Evolutionary conservation across 2,888 invertebrate genomes (phyloP).

Genomic region (Anarsia innoxiella): DNA sequence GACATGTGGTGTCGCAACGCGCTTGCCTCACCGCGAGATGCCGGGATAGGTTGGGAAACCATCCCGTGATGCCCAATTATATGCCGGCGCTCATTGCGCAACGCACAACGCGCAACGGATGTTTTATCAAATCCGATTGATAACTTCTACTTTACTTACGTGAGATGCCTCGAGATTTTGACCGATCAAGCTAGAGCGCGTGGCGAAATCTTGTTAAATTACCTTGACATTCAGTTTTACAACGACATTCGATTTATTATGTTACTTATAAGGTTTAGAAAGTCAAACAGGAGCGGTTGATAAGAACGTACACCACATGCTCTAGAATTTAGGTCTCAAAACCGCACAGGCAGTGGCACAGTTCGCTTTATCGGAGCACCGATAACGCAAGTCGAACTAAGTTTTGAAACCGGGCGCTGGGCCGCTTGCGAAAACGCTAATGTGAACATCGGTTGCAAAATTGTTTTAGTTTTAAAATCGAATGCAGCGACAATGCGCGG

Average conservation of each 20-base stretch:
- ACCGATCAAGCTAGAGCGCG: conserved; percentile 9
- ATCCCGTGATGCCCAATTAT: conserved; percentile 69
- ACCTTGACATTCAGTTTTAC: conserved; percentile 16
- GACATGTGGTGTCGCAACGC: conserved; percentile 66
- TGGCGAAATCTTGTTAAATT: conserved; percentile 18
- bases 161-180: conserved; percentile 18
- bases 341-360: conserved; percentile 57
- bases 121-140: conserved; percentile 50
- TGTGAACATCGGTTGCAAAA: conserved; percentile 75
- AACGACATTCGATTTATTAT: too few relatives aligned
- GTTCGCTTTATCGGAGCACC: conserved; percentile 66
- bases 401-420: conserved; percentile 71
- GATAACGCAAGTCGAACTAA: conserved; percentile 70
- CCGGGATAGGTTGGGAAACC: conserved; percentile 73
- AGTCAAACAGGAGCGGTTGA: too few relatives aligned
- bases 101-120: conserved; percentile 39
- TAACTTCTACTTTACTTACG: conserved; percentile 30
- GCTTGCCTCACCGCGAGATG: conserved; percentile 62
- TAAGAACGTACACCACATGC: conserved; percentile 14
- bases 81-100: conserved; percentile 56
- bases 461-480: conserved; percentile 71
- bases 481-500: conserved; percentile 46
- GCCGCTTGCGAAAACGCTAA: conserved; percentile 75
- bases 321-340: conserved; percentile 63
- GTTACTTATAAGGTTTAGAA: too few relatives aligned